These are phyloP conservation scores for Notamacropus eugenii DNA, from an alignment of 2,797 vertebrate genomes.

Conservation along the genomic window DNA sequence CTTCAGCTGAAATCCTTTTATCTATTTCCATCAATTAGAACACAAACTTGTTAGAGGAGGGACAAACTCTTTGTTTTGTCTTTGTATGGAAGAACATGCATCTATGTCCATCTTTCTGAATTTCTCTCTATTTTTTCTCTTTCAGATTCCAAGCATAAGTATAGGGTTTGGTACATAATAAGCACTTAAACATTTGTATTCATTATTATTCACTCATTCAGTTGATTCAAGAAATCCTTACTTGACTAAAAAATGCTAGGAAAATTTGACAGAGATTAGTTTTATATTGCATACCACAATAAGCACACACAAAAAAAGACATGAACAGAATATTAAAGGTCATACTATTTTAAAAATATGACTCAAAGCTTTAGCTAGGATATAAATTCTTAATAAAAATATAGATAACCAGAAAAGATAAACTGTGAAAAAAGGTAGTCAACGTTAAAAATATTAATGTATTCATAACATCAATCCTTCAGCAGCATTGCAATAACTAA, in stretches of 20 bases:
- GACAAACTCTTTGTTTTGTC: not conserved
- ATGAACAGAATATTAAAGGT: too few species aligned
- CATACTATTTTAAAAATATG: not conserved
- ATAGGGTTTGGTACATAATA: not conserved
- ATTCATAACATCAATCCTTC: too few species aligned
- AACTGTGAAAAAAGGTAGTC: not conserved
- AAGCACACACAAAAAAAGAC: not conserved
- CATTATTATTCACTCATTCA: not conserved
- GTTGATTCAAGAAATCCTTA: not conserved
- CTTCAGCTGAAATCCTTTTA: not conserved
- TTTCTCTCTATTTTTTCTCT: not conserved
- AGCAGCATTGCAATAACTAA: not conserved
- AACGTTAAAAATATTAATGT: not conserved
- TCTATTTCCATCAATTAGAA: not conserved
- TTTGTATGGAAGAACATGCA: too few species aligned
- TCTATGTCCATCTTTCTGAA: not conserved
- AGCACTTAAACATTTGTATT: not conserved
- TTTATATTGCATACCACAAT: not conserved
- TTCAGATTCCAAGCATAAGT: not conserved
- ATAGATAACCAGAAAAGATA: not conserved
- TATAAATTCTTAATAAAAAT: not conserved
- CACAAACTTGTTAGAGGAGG: not conserved
- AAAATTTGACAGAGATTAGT: not conserved
- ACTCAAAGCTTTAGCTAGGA: not conserved
- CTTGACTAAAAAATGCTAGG: not conserved